phyloP scores from a whole-genome alignment of 2,888 invertebrate genomes.

The Chloromyia formosa region DNA sequence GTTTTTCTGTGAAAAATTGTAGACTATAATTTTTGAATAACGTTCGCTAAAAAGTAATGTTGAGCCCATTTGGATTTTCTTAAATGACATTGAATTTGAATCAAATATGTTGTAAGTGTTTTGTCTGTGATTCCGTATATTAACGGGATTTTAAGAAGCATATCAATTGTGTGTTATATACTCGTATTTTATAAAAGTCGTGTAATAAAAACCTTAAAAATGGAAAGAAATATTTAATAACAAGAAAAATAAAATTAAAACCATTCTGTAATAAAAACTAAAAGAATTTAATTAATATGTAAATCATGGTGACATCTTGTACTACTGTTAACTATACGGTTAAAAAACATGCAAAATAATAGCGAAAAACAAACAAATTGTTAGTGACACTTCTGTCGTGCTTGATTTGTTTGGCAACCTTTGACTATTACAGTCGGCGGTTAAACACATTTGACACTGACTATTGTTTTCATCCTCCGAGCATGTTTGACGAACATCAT shows the following conservation, averaged over 20 bases:
- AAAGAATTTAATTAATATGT: slow-evolving; percentile 1
- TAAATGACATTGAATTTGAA: no score
- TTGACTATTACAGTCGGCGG: slow-evolving; percentile 19
- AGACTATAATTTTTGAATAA: no score
- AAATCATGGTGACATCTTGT: not conserved
- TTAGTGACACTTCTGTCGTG: not conserved
- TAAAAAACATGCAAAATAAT: not conserved
- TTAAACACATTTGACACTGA: not conserved
- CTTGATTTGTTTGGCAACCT: not conserved
- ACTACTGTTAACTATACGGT: not conserved
- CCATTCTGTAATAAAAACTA: not conserved
- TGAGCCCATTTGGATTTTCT: no score
- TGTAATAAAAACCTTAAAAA: no score
- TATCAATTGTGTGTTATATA: no score
- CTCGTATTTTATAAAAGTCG: no score
- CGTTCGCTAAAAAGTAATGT: no score
- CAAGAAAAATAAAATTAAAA: not conserved
- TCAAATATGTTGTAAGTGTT: no score
- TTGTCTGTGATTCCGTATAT: no score
- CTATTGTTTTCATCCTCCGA: not conserved
- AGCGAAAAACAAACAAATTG: not conserved
- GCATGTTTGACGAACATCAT: slow-evolving; percentile 10
- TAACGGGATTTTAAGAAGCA: no score
- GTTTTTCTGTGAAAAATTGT: no score
- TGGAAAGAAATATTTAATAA: not conserved